Evolutionary conservation across 2,113 vertebrate genomes (phyloP), one percentile per base, ranked within the genome.

Genomic region (Dicrurus megarhynchus): DNA sequence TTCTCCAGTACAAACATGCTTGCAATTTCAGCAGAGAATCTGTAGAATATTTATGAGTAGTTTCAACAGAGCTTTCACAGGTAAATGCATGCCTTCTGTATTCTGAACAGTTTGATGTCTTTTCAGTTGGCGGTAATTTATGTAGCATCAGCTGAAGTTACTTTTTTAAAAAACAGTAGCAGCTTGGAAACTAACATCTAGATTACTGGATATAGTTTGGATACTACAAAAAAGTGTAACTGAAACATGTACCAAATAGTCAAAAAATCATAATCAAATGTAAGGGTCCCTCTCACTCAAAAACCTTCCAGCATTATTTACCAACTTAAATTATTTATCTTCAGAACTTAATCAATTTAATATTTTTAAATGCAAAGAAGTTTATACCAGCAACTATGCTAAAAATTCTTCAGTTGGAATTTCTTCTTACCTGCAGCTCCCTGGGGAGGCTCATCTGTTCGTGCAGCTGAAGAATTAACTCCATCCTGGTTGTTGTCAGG

Each of bases 401-500:
- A 41, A 10, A 61, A 68, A 56, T 24, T 13, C 44, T 55, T 53
- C 30, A 47, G 27, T 1, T 60, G 26, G 3, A 47, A 39, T 63
- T 80, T 67, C 49, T 42, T 44, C 50, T 84, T 98, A 99, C 99
- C 99, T 98, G 99, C 99, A 87, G 99, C 99, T 96, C 99, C 99
- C 96, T 99, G 99, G n/a, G 99, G 99, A 83, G 99, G 97, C 79
- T 99, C 99, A 85, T 99, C 99, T 32, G 99, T 98, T 85, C 99
- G 98, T 11, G 99, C 98, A 89, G 99, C 98, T 91, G 99, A 99
- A 89, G 99, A 99, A 97, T 99, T 99, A 91, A 99, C 98, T n/a
- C 99, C 98, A 91, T 99, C 99, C 98, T 99, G 99, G 98, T 99
- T 99, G 98, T 98, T 99, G 96, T 99, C 99, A 85, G 99, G 99